Conservation (phyloP, 2,888 invertebrate genomes). For the Scrobipalpa atriplicella region DNA sequence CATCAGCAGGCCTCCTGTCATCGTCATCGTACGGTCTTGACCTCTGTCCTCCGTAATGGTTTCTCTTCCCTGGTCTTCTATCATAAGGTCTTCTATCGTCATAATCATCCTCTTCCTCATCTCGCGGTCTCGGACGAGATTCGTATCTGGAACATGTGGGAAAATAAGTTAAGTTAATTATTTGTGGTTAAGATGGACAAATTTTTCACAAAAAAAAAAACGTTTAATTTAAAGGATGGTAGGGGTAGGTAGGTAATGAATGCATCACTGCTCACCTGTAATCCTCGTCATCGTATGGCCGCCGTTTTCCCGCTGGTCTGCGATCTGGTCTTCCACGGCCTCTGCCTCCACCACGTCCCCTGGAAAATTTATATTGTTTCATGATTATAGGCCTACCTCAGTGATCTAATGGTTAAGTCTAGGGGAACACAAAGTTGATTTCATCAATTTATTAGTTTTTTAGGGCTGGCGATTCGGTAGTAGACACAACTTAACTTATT, state of each 20-base stretch:
- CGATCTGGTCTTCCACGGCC: slow-evolving; percentile 74
- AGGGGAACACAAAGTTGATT: too few species aligned
- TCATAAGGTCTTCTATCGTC: slow-evolving; percentile 46
- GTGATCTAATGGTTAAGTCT: too few species aligned
- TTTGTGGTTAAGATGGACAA: too few species aligned
- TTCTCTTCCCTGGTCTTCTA: slow-evolving; percentile 65
- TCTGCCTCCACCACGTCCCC: slow-evolving; percentile 78
- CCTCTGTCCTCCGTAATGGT: slow-evolving; percentile 50
- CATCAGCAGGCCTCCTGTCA: slow-evolving; percentile 2
- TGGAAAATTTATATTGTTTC: slow-evolving; percentile 40
- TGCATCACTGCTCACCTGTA: slow-evolving; percentile 58
- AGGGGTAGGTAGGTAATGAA: too few species aligned
- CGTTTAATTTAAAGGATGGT: too few species aligned
- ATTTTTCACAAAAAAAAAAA: too few species aligned
- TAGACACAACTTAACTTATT: too few species aligned
- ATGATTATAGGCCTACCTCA: background rate
- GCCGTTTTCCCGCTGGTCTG: slow-evolving; percentile 75
- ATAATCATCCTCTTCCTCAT: slow-evolving; percentile 61
- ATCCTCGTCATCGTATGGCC: slow-evolving; percentile 85
- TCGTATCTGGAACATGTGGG: slow-evolving; percentile 65
- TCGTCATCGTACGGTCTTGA: slow-evolving; percentile 36
- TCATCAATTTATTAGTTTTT: too few species aligned
- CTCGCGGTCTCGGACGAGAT: slow-evolving; percentile 75
- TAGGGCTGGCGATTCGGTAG: too few species aligned
- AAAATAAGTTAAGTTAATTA: background rate